Evolutionary conservation across 2,113 vertebrate species (phyloP), one percentile per base, ranked within the genome.

Genomic region (Suricata suricatta): DNA sequence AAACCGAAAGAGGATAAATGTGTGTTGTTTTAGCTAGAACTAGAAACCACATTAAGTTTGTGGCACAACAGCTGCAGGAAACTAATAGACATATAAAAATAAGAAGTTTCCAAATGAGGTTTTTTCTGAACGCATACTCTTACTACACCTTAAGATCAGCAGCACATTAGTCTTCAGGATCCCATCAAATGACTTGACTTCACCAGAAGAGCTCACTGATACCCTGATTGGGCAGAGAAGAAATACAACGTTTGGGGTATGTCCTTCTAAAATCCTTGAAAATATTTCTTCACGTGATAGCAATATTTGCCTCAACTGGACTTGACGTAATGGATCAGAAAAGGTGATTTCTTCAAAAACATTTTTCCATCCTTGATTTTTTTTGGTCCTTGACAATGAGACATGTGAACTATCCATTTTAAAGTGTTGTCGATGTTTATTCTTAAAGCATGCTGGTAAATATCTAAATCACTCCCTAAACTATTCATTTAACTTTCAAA

Each of bases 1-100:
- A 94, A 92, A 92, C 38, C 33, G 83, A 94, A 96, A 92, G 77
- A 82, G 54, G 64, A 29, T 27, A 77, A 47, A 38, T 4, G 29
- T 12, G 27, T 68, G 13, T 27, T 93, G 54, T 35, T 79, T 97
- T 33, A 86, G 25, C 80, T 77, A 47, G n/a, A 90, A 64, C 60
- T 64, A 54, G 47, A 94, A 92, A 83, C 88, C 84, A 84, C 41
- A 90, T 63, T 15, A 31, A 66, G 57, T 76, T 25, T 86, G 66
- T 69, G 80, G 66, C 76, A 64, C 16, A 81, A 66, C 7, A 83
- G 54, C 54, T n/a, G 71, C 54, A 74, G 83, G 88, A 96, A 96
- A 66, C 77, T 11, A 52, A 80, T 2, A 52, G 29, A 66, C 47
- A 50, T 19, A 81, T 13, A 68, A 44, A 95, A 85, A 72, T 10